These are phyloP conservation scores for Phrynosoma blainvillii DNA, from an alignment of 2,113 vertebrate genomes.

Conservation along the genomic window DNA sequence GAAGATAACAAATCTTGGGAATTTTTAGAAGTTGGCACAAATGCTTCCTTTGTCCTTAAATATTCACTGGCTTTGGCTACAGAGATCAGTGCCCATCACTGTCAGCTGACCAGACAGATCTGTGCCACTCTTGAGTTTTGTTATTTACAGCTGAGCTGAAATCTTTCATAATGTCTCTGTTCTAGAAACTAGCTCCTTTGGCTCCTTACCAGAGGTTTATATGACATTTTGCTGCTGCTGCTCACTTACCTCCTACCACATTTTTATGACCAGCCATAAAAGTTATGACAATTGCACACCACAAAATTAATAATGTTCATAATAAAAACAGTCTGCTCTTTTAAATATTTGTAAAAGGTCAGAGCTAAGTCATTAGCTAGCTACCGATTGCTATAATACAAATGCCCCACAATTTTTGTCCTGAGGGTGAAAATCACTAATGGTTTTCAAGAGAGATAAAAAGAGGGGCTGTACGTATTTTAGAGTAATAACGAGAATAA, in stretches of 20 bases:
- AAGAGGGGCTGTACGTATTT: not conserved
- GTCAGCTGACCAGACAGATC: not conserved
- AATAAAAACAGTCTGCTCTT: slow-evolving; percentile 56
- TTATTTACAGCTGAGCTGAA: not conserved
- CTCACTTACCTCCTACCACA: slow-evolving; percentile 28
- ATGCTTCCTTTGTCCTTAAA: not conserved
- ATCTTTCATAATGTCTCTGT: not conserved
- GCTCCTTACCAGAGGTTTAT: slow-evolving; percentile 58
- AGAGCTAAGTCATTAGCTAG: slow-evolving; percentile 16
- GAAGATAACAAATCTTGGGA: not conserved
- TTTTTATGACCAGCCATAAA: slow-evolving; percentile 54
- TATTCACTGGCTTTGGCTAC: not conserved
- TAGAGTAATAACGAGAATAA: slow-evolving; percentile 35
- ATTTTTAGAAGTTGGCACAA: not conserved
- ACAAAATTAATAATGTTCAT: slow-evolving; percentile 57
- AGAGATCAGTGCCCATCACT: not conserved
- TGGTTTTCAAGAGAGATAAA: not conserved
- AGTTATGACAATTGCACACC: slow-evolving; percentile 58
- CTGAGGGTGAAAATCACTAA: slow-evolving; percentile 9
- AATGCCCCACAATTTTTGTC: slow-evolving; percentile 20
- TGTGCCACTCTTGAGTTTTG: not conserved
- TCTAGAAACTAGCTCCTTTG: slow-evolving; percentile 29
- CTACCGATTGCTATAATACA: not conserved
- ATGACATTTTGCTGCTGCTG: slow-evolving; percentile 45
- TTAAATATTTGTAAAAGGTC: slow-evolving; percentile 44